Evolutionary conservation across 2,113 vertebrate species (phyloP).

Genomic region (Mesembrinibis cayennensis): DNA sequence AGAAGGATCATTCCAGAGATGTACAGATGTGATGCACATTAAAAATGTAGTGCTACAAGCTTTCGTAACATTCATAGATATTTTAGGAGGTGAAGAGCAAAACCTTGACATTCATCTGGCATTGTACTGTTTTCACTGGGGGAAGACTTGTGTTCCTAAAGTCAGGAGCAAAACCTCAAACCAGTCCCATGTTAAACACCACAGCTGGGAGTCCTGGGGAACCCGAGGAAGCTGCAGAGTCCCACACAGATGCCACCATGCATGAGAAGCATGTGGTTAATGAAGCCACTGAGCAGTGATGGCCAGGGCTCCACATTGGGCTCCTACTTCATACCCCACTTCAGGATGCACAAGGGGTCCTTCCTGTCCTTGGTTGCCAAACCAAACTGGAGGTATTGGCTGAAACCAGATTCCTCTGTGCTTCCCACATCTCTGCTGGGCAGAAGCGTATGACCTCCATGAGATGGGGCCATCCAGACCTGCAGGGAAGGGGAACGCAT

Average conservation of each 20-base stretch:
- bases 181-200: background rate
- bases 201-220: background rate
- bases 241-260: background rate
- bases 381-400: background rate
- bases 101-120: slow-evolving; percentile 6
- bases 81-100: slow-evolving; percentile 50
- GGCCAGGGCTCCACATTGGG: accelerated
- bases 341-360: background rate
- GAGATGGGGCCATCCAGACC: background rate
- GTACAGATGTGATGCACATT: slow-evolving; percentile 38
- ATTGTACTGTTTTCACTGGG: background rate
- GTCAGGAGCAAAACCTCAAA: slow-evolving; percentile 2
- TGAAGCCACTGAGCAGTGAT: background rate
- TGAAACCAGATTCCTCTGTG: background rate
- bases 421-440: background rate
- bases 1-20: background rate
- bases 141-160: background rate
- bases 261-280: background rate
- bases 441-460: background rate
- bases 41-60: slow-evolving; percentile 37
- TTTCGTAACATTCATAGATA: slow-evolving; percentile 4
- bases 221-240: background rate
- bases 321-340: background rate
- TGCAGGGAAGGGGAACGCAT: accelerated
- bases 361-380: background rate